phyloP scores from a whole-genome alignment of 2,888 invertebrate species.

The Drosophila diplacantha region DNA sequence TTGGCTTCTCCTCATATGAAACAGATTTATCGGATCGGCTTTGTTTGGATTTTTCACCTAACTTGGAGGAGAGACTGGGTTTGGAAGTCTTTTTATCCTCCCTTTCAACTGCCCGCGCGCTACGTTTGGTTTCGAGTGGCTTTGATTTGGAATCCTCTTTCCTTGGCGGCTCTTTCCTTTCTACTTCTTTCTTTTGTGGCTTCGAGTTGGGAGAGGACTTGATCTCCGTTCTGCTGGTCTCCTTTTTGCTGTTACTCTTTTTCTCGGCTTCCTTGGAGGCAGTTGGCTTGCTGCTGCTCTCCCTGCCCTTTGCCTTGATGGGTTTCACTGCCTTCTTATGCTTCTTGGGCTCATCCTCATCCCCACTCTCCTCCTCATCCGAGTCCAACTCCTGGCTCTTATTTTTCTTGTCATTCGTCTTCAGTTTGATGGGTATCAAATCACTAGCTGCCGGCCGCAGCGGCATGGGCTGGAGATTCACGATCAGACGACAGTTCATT shows the following conservation, averaged over 20 bases:
- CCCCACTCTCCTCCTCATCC: constrained; percentile 17
- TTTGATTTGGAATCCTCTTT: constrained; percentile 6
- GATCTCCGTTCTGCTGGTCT: constrained; percentile 2
- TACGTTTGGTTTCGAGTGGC: not conserved
- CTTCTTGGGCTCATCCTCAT: constrained; percentile 20
- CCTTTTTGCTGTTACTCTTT: constrained; percentile 7
- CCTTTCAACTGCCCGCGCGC: not conserved
- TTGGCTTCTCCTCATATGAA: constrained; percentile 23
- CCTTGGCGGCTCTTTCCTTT: not conserved
- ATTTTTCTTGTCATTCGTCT: constrained; percentile 45
- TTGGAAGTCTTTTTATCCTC: not conserved
- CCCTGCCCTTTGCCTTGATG: not conserved
- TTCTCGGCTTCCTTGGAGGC: constrained; percentile 5
- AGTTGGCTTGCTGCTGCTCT: constrained; percentile 2
- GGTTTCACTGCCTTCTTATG: constrained; percentile 15
- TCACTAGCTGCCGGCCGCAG: constrained; percentile 83
- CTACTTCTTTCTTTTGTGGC: not conserved
- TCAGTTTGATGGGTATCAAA: constrained; percentile 81
- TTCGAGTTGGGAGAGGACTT: constrained; percentile 2
- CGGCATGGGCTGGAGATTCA: constrained; percentile 88
- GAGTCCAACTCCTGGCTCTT: constrained; percentile 41
- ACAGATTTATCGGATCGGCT: constrained; percentile 3
- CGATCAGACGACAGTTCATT: constrained; percentile 87
- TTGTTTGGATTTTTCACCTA: constrained; percentile 5
- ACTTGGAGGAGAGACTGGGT: constrained; percentile 6